These are phyloP conservation scores for Trichonephila inaurata DNA, from an alignment of 1,140 invertebrate species.

Conservation along the genomic window DNA sequence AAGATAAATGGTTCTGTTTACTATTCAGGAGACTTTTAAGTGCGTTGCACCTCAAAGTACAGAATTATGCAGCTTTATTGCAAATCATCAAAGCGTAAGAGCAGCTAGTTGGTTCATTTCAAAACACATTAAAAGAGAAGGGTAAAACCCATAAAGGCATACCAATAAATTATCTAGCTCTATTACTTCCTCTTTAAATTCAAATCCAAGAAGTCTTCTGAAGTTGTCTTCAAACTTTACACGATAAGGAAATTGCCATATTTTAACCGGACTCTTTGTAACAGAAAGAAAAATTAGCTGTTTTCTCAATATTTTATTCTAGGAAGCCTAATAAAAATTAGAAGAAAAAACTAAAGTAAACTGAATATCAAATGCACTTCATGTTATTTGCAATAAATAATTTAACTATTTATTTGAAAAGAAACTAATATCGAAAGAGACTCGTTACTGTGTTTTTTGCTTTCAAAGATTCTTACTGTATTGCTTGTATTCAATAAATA, in stretches of 20 bases:
- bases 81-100: conserved; percentile 17
- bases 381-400: too few species aligned
- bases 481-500: too few species aligned
- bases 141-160: conserved; percentile 10
- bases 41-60: background rate
- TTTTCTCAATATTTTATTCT: background rate
- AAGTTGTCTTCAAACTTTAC: conserved; percentile 6
- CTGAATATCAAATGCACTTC: too few species aligned
- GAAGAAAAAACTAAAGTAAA: background rate
- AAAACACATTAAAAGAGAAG: conserved; percentile 26
- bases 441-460: background rate
- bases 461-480: too few species aligned
- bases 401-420: too few species aligned
- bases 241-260: background rate
- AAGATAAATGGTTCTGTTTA: background rate
- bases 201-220: background rate
- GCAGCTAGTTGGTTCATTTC: conserved; percentile 26
- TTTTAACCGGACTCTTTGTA: background rate
- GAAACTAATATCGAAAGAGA: too few species aligned
- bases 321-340: background rate
- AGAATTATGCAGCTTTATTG: conserved; percentile 35
- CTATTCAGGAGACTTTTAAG: background rate
- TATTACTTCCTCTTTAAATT: conserved; percentile 23
- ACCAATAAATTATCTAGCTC: conserved; percentile 4
- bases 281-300: background rate